Evolutionary conservation across 2,797 vertebrate genomes (phyloP), one percentile per base, ranked within the genome.

Genomic region (Danionella dracula): DNA sequence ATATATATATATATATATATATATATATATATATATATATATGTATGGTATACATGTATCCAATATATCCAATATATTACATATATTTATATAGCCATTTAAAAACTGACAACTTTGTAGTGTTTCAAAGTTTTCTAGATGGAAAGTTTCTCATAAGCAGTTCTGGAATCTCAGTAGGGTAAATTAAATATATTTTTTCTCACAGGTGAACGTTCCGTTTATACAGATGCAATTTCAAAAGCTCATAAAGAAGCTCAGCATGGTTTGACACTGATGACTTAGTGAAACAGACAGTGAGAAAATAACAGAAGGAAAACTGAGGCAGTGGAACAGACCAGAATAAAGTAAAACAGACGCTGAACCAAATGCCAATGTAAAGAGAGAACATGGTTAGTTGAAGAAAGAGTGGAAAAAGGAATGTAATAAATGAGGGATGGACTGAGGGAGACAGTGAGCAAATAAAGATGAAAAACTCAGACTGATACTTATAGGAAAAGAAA

Each of bases 381-480:
- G 11, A 23, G 32, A 60, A 40, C 48, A 54, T 40, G 48, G 29
- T 40, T 61, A 38, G 53, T 27, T 32, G 13, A 41, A 21, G 51
- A 55, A 44, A 59, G 37, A 42, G 27, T 12, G 27, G 5, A 23
- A 32, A 55, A 65, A 17, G 35, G 44, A 41, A 40, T 17, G 2
- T 41, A 69, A 54, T 48, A 66, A 65, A 44, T 54, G 63, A 66
- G 40, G 37, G 49, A 34, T 35, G 35, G 51, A 51, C 38, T 8
- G 60, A 49, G 9, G 21, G 55, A 70, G 51, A 65, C 35, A 49
- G 50, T 32, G 51, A 71, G 45, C 64, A 66, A 66, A 66, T 57
- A 66, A 57, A 54, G 46, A 46, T 49, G 44, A 55, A 48, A 71
- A 54, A 71, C 64, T 66, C 64, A 13, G 74, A 75, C 76, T 80